These are phyloP conservation scores for Fregata magnificens DNA, from an alignment of 2,113 vertebrate species.

Conservation along the genomic window DNA sequence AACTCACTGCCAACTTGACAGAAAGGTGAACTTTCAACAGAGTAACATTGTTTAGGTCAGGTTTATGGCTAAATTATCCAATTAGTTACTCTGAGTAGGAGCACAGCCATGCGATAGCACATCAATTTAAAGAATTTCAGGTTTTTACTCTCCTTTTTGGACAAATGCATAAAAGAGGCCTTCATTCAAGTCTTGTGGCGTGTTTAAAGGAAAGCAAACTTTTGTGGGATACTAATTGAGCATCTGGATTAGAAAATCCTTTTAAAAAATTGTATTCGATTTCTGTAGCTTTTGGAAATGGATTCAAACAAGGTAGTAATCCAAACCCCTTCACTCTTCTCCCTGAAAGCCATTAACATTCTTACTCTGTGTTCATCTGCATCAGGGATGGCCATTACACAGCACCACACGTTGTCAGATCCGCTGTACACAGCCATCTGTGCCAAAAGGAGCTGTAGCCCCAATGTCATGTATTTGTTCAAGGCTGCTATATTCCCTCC, in stretches of 20 bases:
- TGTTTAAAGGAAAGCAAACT: not conserved
- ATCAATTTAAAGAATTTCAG: not conserved
- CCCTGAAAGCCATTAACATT: not conserved
- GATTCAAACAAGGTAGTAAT: not conserved
- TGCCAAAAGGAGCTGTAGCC: not conserved
- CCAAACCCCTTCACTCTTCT: not conserved
- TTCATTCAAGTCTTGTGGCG: not conserved
- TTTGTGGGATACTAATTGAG: not conserved
- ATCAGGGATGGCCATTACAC: not conserved
- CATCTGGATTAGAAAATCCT: not conserved
- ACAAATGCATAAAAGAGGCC: not conserved
- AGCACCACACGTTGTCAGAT: not conserved
- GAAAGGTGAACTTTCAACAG: conserved; percentile 24
- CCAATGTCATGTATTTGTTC: not conserved
- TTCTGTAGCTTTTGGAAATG: not conserved
- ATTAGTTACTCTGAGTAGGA: not conserved
- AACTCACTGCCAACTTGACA: not conserved
- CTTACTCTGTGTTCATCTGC: not conserved
- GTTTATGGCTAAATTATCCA: conserved; percentile 21
- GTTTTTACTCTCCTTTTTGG: not conserved
- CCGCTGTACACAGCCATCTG: not conserved
- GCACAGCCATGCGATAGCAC: not conserved
- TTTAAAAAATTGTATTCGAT: not conserved
- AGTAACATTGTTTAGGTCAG: not conserved
- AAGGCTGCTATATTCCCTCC: not conserved